Percentiles rank a stretch among this genome's conserved stretches.
These are phyloP conservation scores for Halichoeres trimaculatus DNA, from an alignment of 2,113 vertebrate species.

Conservation along the genomic window DNA sequence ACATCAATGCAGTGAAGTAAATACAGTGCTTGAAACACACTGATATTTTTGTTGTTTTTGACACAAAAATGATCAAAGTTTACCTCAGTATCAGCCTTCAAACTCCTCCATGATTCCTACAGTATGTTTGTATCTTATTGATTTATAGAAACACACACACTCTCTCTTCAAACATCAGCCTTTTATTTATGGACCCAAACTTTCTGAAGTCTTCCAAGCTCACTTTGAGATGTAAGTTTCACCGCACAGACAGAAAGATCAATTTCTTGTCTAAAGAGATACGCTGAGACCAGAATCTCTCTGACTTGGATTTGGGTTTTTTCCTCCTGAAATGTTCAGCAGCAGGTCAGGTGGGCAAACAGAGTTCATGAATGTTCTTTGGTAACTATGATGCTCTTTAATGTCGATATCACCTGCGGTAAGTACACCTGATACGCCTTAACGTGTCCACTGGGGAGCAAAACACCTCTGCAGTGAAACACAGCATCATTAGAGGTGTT, in stretches of 20 bases:
- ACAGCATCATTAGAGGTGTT: constrained; percentile 53
- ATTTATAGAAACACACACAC: constrained; percentile 10
- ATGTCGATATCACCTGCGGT: constrained; percentile 29
- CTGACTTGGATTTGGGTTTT: neutral
- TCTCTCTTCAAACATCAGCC: constrained; percentile 14
- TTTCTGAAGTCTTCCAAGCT: constrained; percentile 15
- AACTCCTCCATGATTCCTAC: neutral
- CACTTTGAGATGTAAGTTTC: constrained; percentile 7
- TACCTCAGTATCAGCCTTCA: neutral
- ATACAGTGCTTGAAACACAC: no score
- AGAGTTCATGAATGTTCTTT: constrained; percentile 49
- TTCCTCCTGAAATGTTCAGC: neutral
- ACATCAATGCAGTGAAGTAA: no score
- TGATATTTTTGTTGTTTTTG: no score
- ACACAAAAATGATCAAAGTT: neutral
- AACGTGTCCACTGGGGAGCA: constrained; percentile 12
- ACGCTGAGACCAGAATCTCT: neutral
- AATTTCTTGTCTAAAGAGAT: constrained; percentile 10
- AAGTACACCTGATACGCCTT: constrained; percentile 32
- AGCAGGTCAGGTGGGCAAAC: constrained; percentile 7
- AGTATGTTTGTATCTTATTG: constrained; percentile 17
- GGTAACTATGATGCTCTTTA: constrained; percentile 36
- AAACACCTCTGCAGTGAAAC: neutral
- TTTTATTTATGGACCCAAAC: constrained; percentile 7
- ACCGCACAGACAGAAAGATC: constrained; percentile 13